A percentile compares a stretch with the other conserved stretches of the same genome.
Conservation (phyloP, 2,113 vertebrate genomes). For the Gallinago jamesoni region DNA sequence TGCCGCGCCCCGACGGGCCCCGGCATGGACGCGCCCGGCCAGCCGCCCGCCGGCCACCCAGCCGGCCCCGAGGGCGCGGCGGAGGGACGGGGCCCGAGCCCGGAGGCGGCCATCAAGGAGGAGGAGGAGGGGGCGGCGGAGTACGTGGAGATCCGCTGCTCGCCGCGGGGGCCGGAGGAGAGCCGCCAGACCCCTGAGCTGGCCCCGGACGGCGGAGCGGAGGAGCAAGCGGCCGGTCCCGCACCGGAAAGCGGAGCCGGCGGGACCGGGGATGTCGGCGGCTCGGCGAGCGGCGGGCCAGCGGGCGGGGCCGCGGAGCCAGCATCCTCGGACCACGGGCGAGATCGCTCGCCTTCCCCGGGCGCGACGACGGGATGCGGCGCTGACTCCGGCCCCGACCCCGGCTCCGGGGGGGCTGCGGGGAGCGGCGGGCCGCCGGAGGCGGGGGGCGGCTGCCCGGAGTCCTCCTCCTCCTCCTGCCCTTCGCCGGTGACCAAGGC, state of each 20-base stretch:
- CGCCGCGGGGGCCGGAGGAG: neutral
- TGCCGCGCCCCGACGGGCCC: conserved; percentile 12
- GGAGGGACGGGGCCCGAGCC: neutral
- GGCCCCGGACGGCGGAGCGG: neutral
- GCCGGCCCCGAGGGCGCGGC: neutral
- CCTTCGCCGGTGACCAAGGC: conserved; percentile 42
- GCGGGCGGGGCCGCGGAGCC: neutral
- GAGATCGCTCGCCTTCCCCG: neutral
- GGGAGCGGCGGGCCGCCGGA: neutral
- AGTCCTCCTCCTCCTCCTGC: conserved; percentile 53
- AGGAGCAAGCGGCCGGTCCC: neutral
- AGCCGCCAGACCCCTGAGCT: neutral
- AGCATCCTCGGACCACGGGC: neutral
- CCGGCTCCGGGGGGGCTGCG: neutral
- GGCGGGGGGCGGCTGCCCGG: neutral
- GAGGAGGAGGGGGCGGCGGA: neutral
- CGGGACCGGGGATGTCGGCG: neutral
- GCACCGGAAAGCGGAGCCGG: neutral
- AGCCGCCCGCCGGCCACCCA: neutral
- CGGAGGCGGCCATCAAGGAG: neutral
- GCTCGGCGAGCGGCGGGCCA: neutral
- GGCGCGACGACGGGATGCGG: neutral
- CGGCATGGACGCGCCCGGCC: conserved; percentile 20
- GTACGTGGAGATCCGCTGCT: conserved; percentile 1
- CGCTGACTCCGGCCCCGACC: neutral